Evolutionary conservation across 1,140 invertebrate species (phyloP), one percentile per base, ranked within the genome.

Genomic region (Probaryconus sp.): DNA sequence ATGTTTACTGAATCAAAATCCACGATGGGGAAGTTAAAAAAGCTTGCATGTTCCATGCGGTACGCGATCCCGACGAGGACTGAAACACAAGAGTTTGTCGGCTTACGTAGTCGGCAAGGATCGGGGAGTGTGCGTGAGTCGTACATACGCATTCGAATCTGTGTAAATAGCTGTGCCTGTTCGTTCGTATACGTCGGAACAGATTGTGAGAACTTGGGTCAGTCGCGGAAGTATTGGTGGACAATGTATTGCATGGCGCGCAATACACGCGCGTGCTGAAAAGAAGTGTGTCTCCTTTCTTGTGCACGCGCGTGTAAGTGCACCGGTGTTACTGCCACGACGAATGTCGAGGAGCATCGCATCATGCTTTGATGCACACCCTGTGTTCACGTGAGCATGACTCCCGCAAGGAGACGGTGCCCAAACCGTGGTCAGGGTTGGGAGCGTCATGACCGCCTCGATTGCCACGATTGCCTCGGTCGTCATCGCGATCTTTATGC

Each of bases 161-260:
- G 56, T 70, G 56, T 28, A 42, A 47, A 58, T 56, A 31, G 5
- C 35, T 43, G 2, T 24, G 35, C 20, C 10, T 47, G n/a, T 9
- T 13, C 14, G 10, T 28, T n/a, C 14, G 42, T 31, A 20, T 58
- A 58, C 9, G 43, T 37, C 35, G 20, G 42, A 42, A 58, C 42
- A 61, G 58, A 67, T 63, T 74, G 64, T 68, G 64, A 68, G 71
- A 74, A 74, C 71, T 74, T 26, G 56, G 64, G 58, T 64, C 60
- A 65, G 40, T 53, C 18, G 55, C 64, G 64, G 58, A 69, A 64
- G 72, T 69, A 65, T 75, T 64, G 60, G 65, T 65, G 68, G 70
- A 75, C 51, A 78, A 71, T 67, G 50, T n/a, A 63, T 51, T 61
- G 67, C 51, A 17, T 33, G 30, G 17, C 45, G 45, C 14, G 53